Percentiles rank a stretch among this genome's conserved stretches.
phyloP scores from a whole-genome alignment of 2,797 vertebrate genomes.

The Macrochelys suwanniensis region DNA sequence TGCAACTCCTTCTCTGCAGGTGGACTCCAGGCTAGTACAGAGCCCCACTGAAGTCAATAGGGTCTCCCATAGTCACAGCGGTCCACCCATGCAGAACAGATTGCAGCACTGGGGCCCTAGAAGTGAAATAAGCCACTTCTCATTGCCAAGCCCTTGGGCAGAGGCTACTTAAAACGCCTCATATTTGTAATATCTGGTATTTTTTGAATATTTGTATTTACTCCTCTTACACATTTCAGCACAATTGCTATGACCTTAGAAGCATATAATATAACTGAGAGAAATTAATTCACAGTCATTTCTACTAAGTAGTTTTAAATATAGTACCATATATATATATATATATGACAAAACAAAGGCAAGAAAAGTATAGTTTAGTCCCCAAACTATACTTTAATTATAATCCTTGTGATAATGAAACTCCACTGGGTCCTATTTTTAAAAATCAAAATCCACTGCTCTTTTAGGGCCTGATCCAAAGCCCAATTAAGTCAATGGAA shows the following conservation, averaged over 20 bases:
- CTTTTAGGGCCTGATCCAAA: background rate
- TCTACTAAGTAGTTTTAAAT: background rate
- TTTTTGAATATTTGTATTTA: background rate
- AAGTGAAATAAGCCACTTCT: background rate
- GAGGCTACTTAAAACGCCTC: rapidly evolving
- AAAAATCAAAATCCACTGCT: background rate
- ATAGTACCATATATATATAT: background rate
- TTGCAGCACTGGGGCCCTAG: background rate
- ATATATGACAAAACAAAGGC: background rate
- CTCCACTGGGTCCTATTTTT: rapidly evolving
- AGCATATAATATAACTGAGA: background rate
- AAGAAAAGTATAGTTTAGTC: background rate
- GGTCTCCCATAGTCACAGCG: background rate
- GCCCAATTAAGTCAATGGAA: background rate
- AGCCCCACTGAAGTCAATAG: background rate
- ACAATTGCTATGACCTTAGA: background rate
- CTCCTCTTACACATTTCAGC: background rate
- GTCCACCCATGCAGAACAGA: background rate
- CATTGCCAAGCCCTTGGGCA: background rate
- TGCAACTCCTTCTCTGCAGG: background rate
- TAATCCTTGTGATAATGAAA: background rate
- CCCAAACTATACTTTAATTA: background rate
- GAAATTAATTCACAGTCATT: background rate
- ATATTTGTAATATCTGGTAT: background rate
- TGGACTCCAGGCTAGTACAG: background rate